Conservation (phyloP, 2,113 vertebrate genomes). For the Ammodramus savannarum region DNA sequence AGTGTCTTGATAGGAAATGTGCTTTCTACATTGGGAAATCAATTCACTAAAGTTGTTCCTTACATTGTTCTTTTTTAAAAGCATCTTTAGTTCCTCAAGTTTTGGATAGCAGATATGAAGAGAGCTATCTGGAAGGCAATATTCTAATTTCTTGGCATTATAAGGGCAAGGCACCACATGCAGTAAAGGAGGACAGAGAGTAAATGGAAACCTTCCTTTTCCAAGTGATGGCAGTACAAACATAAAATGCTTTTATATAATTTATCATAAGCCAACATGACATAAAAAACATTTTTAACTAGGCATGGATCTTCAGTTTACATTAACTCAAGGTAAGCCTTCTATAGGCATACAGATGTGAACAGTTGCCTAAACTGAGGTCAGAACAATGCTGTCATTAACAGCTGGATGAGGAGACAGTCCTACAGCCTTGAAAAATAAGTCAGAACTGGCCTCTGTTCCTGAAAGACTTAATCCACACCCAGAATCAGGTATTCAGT, state of each 20-base stretch:
- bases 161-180: neutral
- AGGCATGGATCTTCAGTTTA: neutral
- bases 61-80: neutral
- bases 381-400: neutral
- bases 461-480: neutral
- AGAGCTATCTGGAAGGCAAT: neutral
- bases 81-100: neutral
- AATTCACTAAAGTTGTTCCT: neutral
- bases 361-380: neutral
- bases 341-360: rapidly evolving
- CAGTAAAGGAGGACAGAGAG: neutral
- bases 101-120: neutral
- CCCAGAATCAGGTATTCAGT: neutral
- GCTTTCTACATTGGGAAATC: neutral
- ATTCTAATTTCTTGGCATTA: neutral
- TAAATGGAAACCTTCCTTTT: neutral
- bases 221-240: neutral
- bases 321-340: neutral
- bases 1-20: neutral
- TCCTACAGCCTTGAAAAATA: neutral
- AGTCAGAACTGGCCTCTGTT: neutral
- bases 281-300: neutral
- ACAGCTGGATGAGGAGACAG: neutral
- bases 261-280: neutral
- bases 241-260: neutral